These are phyloP conservation scores for Coilia nasus DNA, from an alignment of 2,797 vertebrate species.

Conservation along the genomic window DNA sequence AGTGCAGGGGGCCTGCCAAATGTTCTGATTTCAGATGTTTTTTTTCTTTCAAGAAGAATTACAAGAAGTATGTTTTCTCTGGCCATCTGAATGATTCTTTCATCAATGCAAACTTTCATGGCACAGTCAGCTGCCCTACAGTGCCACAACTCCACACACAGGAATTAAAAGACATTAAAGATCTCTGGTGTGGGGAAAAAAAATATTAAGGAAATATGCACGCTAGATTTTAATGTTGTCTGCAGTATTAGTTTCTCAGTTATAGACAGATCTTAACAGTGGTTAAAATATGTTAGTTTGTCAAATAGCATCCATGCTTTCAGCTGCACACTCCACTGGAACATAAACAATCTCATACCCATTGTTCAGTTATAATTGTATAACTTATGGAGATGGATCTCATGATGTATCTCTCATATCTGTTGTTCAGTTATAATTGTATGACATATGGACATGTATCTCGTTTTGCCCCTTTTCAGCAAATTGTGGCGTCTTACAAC, in stretches of 20 bases:
- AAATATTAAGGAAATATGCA: background rate
- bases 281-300: background rate
- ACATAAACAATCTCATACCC: background rate
- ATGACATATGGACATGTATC: background rate
- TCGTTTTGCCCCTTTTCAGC: conserved; percentile 67
- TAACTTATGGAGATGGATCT: background rate
- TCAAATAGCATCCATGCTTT: background rate
- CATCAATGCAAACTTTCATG: no score
- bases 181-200: no score
- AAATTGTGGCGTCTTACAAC: conserved; percentile 75
- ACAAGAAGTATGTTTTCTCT: no score
- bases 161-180: no score
- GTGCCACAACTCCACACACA: no score
- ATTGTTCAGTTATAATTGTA: background rate
- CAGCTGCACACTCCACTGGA: background rate
- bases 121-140: no score
- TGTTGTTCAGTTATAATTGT: background rate
- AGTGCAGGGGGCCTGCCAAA: no score
- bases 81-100: no score
- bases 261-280: no score
- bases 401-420: background rate
- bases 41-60: no score
- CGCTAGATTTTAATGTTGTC: background rate
- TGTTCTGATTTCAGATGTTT: no score
- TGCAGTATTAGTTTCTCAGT: background rate